Percentiles rank a stretch among this genome's conserved stretches.
phyloP scores from a whole-genome alignment of 2,888 invertebrate genomes.

The Andrena marginata region DNA sequence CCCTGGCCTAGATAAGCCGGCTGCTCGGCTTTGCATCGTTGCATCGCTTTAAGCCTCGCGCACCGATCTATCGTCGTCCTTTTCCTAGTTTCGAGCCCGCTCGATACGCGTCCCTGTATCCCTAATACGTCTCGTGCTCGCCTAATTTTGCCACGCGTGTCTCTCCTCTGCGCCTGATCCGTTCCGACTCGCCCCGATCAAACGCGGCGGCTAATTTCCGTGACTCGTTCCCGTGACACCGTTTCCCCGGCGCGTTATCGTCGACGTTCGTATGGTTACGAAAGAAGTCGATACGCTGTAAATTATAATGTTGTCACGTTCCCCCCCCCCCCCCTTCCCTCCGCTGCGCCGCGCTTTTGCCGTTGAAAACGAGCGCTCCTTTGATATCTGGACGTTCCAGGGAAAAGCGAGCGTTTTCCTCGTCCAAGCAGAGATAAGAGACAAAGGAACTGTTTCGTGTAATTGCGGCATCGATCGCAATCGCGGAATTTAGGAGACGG shows the following conservation, averaged over 20 bases:
- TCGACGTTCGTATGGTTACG: slow-evolving; percentile 36
- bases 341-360: not conserved
- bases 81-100: slow-evolving; percentile 21
- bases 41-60: slow-evolving; percentile 70
- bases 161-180: not conserved
- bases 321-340: not conserved
- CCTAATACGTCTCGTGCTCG: slow-evolving; percentile 22
- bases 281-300: slow-evolving; percentile 44
- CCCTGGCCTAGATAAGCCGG: slow-evolving; percentile 84
- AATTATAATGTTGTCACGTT: slow-evolving; percentile 21
- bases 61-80: slow-evolving; percentile 35
- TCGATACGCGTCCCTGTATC: slow-evolving; percentile 31
- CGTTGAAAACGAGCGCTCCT: not conserved
- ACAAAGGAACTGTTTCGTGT: too few relatives aligned
- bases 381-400: not conserved
- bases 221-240: slow-evolving; percentile 56
- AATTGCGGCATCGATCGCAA: too few relatives aligned
- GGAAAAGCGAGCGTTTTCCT: too few relatives aligned
- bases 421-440: too few relatives aligned
- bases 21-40: slow-evolving; percentile 76
- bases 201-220: slow-evolving; percentile 48
- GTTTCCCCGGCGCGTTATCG: slow-evolving; percentile 45
- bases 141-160: slow-evolving; percentile 18
- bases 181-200: slow-evolving; percentile 4
- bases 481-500: too few relatives aligned